These are phyloP conservation scores for Phaethornis superciliosus DNA, from an alignment of 2,113 vertebrate species.

Conservation along the genomic window DNA sequence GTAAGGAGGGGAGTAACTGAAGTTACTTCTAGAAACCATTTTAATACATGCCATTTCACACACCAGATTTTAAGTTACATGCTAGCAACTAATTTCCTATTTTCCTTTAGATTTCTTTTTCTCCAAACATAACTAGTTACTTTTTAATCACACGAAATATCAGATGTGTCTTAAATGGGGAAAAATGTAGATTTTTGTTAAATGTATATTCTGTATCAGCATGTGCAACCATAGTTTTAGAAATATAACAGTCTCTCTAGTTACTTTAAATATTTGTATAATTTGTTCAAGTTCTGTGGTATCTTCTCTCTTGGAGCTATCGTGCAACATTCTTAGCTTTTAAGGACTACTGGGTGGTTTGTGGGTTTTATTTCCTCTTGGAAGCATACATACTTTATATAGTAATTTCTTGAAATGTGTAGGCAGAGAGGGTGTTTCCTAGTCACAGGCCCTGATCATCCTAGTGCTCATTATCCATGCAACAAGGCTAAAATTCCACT, in stretches of 20 bases:
- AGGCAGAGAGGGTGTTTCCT: neutral
- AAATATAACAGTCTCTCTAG: neutral
- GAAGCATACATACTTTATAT: neutral
- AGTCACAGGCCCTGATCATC: neutral
- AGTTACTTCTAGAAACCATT: neutral
- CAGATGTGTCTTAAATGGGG: neutral
- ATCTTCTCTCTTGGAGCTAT: neutral
- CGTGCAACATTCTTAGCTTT: neutral
- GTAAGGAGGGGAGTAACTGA: neutral
- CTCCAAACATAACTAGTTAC: neutral
- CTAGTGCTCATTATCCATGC: neutral
- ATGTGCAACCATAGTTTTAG: neutral
- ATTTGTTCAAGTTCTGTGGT: neutral
- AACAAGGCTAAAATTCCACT: neutral
- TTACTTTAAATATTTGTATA: neutral
- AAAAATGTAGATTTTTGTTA: neutral
- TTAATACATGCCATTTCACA: neutral
- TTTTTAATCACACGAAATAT: neutral
- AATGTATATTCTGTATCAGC: neutral
- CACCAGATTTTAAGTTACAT: neutral
- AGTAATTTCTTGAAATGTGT: neutral
- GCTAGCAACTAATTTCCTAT: neutral
- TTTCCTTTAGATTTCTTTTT: neutral
- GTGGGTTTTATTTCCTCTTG: neutral
- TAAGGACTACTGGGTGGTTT: neutral